These are phyloP conservation scores for Tadarida brasiliensis DNA, from an alignment of 2,797 vertebrate genomes.

Conservation along the genomic window DNA sequence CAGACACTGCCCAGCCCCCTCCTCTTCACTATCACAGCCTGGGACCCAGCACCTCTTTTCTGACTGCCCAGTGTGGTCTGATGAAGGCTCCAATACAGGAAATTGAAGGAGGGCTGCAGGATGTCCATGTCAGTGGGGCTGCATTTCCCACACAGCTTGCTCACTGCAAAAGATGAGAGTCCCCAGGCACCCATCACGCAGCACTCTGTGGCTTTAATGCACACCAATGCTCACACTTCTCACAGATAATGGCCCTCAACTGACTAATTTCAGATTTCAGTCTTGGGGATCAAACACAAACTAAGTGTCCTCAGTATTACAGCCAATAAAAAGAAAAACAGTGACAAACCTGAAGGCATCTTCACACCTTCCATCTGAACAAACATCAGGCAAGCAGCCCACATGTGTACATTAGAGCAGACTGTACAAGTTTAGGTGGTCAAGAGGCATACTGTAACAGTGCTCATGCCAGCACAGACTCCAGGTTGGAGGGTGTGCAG, in stretches of 20 bases:
- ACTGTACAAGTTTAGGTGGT: neutral
- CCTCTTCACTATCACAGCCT: neutral
- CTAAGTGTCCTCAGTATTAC: neutral
- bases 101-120: slow-evolving; percentile 94
- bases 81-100: slow-evolving; percentile 93
- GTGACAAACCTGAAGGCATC: neutral
- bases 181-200: accelerated
- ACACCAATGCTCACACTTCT: neutral
- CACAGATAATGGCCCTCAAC: neutral
- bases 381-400: neutral
- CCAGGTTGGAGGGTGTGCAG: neutral
- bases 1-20: neutral
- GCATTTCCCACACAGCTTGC: slow-evolving; percentile 92
- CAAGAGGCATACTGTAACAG: neutral
- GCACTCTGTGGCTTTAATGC: neutral
- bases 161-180: slow-evolving; percentile 89
- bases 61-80: slow-evolving; percentile 86
- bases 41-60: slow-evolving; percentile 87
- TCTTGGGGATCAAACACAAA: neutral
- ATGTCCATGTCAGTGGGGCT: slow-evolving; percentile 87
- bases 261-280: neutral
- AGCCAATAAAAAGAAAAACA: neutral
- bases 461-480: neutral
- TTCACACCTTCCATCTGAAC: neutral
- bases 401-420: neutral